These are phyloP conservation scores for Mus spicilegus DNA, from an alignment of 2,113 vertebrate species.

Conservation along the genomic window DNA sequence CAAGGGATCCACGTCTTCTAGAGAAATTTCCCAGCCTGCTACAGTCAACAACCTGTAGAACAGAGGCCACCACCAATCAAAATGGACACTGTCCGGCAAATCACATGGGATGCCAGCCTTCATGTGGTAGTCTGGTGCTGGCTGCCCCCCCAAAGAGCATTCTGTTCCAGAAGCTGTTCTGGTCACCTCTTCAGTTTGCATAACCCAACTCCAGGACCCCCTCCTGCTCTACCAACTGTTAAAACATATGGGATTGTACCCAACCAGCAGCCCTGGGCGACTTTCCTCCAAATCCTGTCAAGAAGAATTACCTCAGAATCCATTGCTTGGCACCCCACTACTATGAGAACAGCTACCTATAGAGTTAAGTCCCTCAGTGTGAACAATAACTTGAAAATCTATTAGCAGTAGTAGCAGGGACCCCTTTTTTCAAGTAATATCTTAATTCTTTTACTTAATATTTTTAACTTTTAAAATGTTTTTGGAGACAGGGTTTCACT, in stretches of 20 bases:
- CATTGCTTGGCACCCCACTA: neutral
- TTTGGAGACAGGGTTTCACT: neutral
- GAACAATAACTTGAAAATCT: neutral
- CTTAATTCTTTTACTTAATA: neutral
- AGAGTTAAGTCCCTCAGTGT: neutral
- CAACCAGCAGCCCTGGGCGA: neutral
- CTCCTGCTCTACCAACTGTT: constrained; percentile 73
- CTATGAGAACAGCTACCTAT: neutral
- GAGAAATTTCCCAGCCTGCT: neutral
- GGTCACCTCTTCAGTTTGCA: neutral
- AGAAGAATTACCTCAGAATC: constrained; percentile 64
- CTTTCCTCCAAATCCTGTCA: constrained; percentile 63
- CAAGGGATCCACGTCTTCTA: neutral
- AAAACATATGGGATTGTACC: constrained; percentile 64
- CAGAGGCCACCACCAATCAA: neutral
- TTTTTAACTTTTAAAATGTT: neutral
- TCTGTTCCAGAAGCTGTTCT: neutral
- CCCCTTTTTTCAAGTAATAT: neutral
- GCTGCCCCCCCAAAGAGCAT: fast-evolving
- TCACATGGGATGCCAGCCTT: neutral
- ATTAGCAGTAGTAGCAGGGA: too few species aligned
- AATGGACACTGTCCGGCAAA: neutral
- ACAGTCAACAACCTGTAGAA: neutral
- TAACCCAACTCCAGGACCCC: constrained; percentile 45
- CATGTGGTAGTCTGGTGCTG: neutral